These are phyloP conservation scores for Leucoraja erinaceus DNA, from an alignment of 2,113 vertebrate genomes.

Conservation along the genomic window DNA sequence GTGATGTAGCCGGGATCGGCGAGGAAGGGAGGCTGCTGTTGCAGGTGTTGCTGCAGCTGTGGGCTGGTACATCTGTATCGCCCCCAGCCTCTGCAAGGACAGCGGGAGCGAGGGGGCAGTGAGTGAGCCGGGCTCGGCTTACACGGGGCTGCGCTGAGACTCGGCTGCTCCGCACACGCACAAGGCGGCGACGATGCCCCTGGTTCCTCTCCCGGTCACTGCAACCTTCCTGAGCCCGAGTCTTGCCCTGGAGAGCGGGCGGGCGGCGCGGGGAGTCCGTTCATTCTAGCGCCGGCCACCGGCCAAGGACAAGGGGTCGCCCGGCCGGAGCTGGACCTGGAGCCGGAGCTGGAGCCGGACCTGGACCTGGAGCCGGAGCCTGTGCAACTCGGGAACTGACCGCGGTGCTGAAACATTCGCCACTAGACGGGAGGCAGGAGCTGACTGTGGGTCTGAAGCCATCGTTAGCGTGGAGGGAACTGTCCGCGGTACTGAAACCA, in stretches of 20 bases:
- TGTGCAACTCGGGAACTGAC: no score
- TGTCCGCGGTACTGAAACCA: neutral
- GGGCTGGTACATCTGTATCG: neutral
- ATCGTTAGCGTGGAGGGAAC: neutral
- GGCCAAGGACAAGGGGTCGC: neutral
- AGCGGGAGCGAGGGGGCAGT: neutral
- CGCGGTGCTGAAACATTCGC: neutral
- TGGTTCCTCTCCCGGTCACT: neutral
- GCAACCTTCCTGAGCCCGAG: neutral
- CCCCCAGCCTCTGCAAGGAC: neutral
- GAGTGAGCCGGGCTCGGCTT: neutral
- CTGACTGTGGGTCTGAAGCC: neutral
- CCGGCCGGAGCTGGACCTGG: neutral
- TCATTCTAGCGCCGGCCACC: neutral
- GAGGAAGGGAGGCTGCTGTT: neutral
- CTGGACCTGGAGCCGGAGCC: no score
- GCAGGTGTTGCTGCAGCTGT: conserved; percentile 10
- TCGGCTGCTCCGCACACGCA: no score
- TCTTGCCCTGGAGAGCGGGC: neutral
- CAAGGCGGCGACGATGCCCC: neutral
- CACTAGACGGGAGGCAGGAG: no score
- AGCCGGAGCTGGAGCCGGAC: no score
- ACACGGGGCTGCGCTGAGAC: neutral
- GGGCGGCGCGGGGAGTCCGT: neutral
- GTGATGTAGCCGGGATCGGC: neutral